Conservation (phyloP, 2,888 invertebrate genomes). For the Orgyia antiqua region DNA sequence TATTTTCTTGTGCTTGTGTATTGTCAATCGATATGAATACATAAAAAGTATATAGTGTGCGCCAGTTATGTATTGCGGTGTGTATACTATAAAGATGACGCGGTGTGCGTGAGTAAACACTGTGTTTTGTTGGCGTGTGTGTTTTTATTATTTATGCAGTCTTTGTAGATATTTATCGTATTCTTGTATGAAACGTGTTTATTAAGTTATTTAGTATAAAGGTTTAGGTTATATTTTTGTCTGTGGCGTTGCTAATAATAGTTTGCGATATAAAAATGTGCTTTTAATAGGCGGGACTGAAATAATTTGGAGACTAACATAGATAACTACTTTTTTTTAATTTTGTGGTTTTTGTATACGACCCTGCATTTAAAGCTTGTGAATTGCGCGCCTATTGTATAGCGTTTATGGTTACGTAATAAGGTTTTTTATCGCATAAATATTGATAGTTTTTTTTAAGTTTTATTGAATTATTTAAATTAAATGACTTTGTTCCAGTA, state of each 20-base stretch:
- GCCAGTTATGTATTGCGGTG: conserved; percentile 29
- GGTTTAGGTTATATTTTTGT: conserved; percentile 13
- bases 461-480: too few relatives aligned
- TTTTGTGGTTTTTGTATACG: too few relatives aligned
- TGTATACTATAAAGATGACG: conserved; percentile 23
- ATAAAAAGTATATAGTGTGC: conserved; percentile 27
- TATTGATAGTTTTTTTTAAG: too few relatives aligned
- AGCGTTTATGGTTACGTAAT: too few relatives aligned
- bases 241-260: conserved; percentile 15
- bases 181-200: conserved; percentile 11
- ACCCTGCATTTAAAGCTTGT: too few relatives aligned
- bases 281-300: too few relatives aligned
- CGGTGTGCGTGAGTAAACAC: conserved; percentile 20
- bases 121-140: conserved; percentile 12
- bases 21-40: conserved; percentile 36
- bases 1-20: conserved; percentile 21
- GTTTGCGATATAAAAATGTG: conserved; percentile 5
- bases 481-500: too few relatives aligned
- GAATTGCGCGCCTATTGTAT: too few relatives aligned
- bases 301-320: too few relatives aligned
- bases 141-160: conserved; percentile 7
- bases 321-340: too few relatives aligned
- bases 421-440: too few relatives aligned
- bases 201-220: conserved; percentile 4
- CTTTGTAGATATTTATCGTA: too few relatives aligned